Percentiles rank a stretch among this genome's conserved stretches.
Evolutionary conservation across 2,888 invertebrate genomes (phyloP).

Genomic region (Nemurella pictetii): DNA sequence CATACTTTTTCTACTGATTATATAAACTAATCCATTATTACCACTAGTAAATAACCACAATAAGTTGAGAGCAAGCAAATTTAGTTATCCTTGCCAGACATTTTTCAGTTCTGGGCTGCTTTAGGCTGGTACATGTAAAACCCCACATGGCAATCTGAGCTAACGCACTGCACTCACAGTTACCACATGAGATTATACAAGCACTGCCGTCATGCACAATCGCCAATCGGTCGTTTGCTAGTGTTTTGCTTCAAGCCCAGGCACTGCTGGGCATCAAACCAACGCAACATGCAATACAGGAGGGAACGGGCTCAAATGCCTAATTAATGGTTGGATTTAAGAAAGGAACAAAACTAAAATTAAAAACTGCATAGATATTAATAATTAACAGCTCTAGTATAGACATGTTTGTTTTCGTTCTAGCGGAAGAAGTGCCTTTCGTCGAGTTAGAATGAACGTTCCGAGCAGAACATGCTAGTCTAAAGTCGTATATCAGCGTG

Average conservation of each 20-base stretch:
- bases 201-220: slow-evolving; percentile 48
- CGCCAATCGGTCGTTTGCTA: background rate
- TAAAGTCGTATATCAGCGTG: slow-evolving; percentile 75
- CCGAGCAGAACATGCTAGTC: slow-evolving; percentile 27
- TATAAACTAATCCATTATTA: background rate
- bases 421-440: background rate
- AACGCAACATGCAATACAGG: background rate
- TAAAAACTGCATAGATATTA: background rate
- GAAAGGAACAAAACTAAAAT: background rate
- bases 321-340: background rate
- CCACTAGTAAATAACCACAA: background rate
- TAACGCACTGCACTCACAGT: slow-evolving; percentile 76
- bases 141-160: slow-evolving; percentile 88
- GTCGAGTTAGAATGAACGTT: background rate
- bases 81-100: background rate
- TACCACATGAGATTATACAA: slow-evolving; percentile 97
- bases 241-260: background rate
- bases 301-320: background rate
- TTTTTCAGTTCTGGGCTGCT: slow-evolving; percentile 24
- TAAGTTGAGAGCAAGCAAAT: background rate
- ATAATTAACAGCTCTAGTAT: background rate
- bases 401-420: background rate
- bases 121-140: slow-evolving; percentile 66
- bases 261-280: background rate
- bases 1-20: background rate